Base-by-base conservation (phyloP, 2,797 vertebrate genomes). In the Coregonus sp. region DNA sequence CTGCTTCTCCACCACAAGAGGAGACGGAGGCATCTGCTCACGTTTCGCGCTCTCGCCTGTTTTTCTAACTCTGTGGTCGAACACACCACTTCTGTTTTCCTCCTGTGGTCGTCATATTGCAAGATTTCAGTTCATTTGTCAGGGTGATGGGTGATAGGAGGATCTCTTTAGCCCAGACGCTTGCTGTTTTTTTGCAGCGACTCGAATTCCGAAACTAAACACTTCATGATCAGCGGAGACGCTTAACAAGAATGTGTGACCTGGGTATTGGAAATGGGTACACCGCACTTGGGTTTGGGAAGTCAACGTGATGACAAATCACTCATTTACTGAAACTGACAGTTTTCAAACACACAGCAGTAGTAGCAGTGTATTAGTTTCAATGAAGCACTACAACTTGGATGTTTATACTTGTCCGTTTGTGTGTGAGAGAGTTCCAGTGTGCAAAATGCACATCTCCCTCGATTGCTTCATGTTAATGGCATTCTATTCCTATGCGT, bases 51-150 rank as follows among this genome's bases (percentile, higher is more conserved):
- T 89, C 85, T 76, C 37, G 85, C 84, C 84, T 82, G 86, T 87
- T 68, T 84, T 63, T 40, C 65, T 25, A 51, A 56, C 51, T 67
- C 51, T 78, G 92, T 50, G 92, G 90, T 93, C 69, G 72, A 75
- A 84, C 79, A 87, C 80, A 84, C 86, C 82, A 91, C 89, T 87
- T 90, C 85, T 89, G 85, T 87, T 88, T 89, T 82, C 80, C 89
- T 78, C 67, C 86, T 91, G 91, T 88, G 90, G 93, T 93, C 86
- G 82, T 91, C 88, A 89, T 90, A 91, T 90, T 90, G 92, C 91
- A 91, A 92, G 88, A 90, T 87, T 85, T 90, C 85, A 89, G 88
- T 91, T 92, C 86, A 89, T 92, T 87, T 89, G 83, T 88, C 75
- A 77, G 66, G 61, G 61, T 29, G 12, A 88, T 88, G 77, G 76